Conservation (phyloP, 1,140 invertebrate genomes). For the Megathymus violae region DNA sequence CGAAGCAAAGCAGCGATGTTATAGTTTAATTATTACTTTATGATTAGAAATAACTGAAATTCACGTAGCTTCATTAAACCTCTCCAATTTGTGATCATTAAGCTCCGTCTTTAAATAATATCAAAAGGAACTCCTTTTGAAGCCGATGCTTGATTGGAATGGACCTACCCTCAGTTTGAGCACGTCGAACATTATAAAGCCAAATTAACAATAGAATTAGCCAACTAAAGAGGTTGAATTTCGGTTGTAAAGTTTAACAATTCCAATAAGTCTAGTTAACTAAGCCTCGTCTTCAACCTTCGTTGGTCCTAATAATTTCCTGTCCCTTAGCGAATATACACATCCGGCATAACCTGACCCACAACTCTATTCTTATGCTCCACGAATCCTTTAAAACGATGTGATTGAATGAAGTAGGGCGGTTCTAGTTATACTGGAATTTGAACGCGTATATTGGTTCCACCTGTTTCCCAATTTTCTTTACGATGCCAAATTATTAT, state of each 20-base stretch:
- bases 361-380: neutral
- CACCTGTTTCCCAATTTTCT: conserved; percentile 26
- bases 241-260: conserved; percentile 30
- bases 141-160: conserved; percentile 18
- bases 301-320: conserved; percentile 23
- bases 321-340: conserved; percentile 17
- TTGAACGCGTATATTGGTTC: conserved; percentile 1
- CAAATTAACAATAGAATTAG: conserved; percentile 31
- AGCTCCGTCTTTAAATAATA: conserved; percentile 20
- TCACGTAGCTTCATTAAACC: conserved; percentile 20
- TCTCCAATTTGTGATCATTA: conserved; percentile 28
- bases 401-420: neutral
- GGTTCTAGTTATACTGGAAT: conserved; percentile 10
- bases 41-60: too few relatives aligned
- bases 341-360: neutral
- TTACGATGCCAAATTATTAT: conserved; percentile 24
- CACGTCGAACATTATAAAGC: conserved; percentile 27
- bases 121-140: conserved; percentile 15
- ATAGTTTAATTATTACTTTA: too few relatives aligned
- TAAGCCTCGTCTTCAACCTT: conserved; percentile 24
- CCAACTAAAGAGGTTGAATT: conserved; percentile 22
- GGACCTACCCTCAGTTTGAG: conserved; percentile 11
- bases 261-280: conserved; percentile 28
- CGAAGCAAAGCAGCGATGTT: too few relatives aligned
- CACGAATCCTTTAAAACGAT: neutral